phyloP scores from a whole-genome alignment of 2,797 vertebrate species.

The Platalea minor region DNA sequence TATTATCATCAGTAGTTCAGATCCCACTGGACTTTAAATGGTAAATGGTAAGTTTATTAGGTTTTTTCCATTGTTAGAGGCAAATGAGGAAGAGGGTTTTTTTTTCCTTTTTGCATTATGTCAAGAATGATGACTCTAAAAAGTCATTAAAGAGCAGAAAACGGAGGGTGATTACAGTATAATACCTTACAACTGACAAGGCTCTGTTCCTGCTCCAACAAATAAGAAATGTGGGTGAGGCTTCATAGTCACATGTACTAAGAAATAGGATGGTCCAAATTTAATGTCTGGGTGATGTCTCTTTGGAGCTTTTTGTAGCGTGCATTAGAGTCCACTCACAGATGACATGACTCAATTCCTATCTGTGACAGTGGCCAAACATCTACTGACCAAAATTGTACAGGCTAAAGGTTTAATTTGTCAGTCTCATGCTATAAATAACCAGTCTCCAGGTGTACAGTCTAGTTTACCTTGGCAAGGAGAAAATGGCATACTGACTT shows the following conservation, averaged over 20 bases:
- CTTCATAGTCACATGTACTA: neutral
- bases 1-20: conserved; percentile 45
- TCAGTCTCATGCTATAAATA: neutral
- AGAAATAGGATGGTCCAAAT: neutral
- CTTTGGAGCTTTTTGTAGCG: neutral
- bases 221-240: neutral
- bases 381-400: neutral
- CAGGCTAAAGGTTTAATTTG: neutral
- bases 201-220: neutral
- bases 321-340: neutral
- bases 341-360: neutral
- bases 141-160: conserved; percentile 18
- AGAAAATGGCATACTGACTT: neutral
- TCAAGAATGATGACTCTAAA: conserved; percentile 26
- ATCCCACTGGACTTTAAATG: conserved; percentile 33
- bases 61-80: conserved; percentile 44
- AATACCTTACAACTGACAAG: neutral
- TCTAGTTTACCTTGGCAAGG: neutral
- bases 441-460: neutral
- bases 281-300: neutral
- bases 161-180: neutral
- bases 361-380: neutral
- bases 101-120: neutral
- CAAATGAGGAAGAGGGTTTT: neutral
- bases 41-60: conserved; percentile 38